Evolutionary conservation across 64 coral and sea anemone genomes (phyloP).

Genomic region (Montipora sp.): DNA sequence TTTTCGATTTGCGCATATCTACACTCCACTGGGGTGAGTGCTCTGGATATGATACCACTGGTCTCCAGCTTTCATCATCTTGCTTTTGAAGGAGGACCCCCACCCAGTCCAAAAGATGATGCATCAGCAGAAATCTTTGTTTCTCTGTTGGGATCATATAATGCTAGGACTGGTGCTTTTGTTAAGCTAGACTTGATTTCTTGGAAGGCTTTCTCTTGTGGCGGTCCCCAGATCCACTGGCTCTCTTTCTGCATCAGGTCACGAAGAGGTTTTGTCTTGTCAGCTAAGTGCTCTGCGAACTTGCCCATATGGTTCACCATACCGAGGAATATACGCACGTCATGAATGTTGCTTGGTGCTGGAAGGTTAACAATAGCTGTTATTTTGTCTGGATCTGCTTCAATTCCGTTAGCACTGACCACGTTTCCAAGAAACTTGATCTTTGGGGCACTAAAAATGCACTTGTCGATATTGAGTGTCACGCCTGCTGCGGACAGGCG

Average conservation of each 20-base stretch:
- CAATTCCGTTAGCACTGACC: background rate
- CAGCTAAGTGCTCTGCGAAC: constrained; percentile 2
- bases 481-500: constrained; percentile 3
- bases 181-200: too few species aligned
- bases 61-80: too few species aligned
- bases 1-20: too few species aligned
- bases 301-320: constrained; percentile 30
- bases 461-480: constrained; percentile 30
- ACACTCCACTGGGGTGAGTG: too few species aligned
- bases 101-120: too few species aligned
- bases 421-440: constrained; percentile 25
- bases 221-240: constrained; percentile 8
- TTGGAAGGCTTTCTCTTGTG: background rate
- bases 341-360: background rate
- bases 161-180: too few species aligned
- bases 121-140: too few species aligned
- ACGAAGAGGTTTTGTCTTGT: background rate
- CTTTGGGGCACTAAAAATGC: background rate
- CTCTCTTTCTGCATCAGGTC: constrained; percentile 2
- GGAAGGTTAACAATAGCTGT: constrained; percentile 6
- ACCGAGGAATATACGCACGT: background rate
- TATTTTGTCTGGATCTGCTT: constrained; percentile 23
- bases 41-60: too few species aligned
- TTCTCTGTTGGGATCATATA: background rate
- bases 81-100: too few species aligned